These are phyloP conservation scores for Campopleginae sp. DNA, from an alignment of 2,888 invertebrate genomes.

Conservation along the genomic window DNA sequence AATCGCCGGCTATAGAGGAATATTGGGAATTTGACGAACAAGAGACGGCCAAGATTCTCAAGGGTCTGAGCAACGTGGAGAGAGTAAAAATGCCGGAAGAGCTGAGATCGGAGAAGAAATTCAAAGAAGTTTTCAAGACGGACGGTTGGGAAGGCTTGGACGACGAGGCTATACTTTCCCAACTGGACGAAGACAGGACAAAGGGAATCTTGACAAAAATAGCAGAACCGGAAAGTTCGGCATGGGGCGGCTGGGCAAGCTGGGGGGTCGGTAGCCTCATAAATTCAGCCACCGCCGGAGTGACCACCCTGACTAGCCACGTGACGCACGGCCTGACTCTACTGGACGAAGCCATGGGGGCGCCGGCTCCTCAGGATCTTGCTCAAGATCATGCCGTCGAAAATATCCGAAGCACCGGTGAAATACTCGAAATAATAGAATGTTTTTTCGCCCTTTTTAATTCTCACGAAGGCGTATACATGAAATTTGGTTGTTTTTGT, in stretches of 20 bases:
- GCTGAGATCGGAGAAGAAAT: constrained; percentile 80
- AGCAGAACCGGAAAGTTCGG: constrained; percentile 70
- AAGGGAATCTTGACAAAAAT: constrained; percentile 80
- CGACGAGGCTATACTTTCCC: constrained; percentile 78
- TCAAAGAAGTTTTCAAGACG: constrained; percentile 80
- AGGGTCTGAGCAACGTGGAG: constrained; percentile 56
- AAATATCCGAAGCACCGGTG: constrained; percentile 64
- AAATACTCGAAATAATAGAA: neutral
- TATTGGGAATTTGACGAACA: constrained; percentile 85
- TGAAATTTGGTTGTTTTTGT: neutral
- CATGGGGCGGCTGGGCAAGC: constrained; percentile 88
- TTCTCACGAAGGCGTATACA: neutral
- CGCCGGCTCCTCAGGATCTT: constrained; percentile 92
- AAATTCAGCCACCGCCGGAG: constrained; percentile 90
- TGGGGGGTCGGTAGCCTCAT: constrained; percentile 92
- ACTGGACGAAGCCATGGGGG: constrained; percentile 92
- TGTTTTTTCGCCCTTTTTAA: neutral
- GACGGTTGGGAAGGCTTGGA: constrained; percentile 84
- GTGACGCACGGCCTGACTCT: constrained; percentile 93
- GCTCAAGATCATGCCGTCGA: constrained; percentile 83
- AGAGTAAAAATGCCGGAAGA: constrained; percentile 78
- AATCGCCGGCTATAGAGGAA: constrained; percentile 84
- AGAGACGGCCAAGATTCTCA: constrained; percentile 68
- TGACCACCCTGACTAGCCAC: constrained; percentile 91
- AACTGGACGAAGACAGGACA: constrained; percentile 77